Base-by-base conservation (phyloP, 2,888 invertebrate genomes). In the Leptogaster cylindrica region DNA sequence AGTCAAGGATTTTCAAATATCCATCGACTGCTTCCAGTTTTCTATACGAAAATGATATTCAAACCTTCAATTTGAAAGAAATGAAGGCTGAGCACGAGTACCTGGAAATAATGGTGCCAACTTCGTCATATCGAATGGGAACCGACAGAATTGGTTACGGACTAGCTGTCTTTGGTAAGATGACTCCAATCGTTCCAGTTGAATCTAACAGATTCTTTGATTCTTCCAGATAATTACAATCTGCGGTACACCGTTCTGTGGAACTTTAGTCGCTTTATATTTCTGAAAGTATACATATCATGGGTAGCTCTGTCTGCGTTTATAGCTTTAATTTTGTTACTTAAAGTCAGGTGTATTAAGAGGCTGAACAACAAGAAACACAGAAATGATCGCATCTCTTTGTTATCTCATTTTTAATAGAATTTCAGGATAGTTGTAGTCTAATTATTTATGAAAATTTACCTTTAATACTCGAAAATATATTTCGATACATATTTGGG, bases 121-220 rank as follows among this genome's bases (percentile, higher is more conserved):
- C 97, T 0, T 95, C 94, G 77, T 96, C 95, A 0, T 98, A 98
- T 79, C 86, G 98, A 74, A 98, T 98, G 97, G 97, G 97, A 1
- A 92, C 91, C 16, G 78, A 81, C 2, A 83, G 89, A 72, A 92
- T 95, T 80, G 97, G 96, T 1, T 95, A 90, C 79, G 95, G 95
- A 31, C 89, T 88, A 71, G 91, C 91, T 6, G 82, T 92, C 65
- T 80, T 95, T 73, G 90, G 95, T 91, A 82, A 81, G 2, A 33
- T 55, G 20, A 25, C 14, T 18, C 1, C 3, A 25, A 23, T 23
- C n/a, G n/a, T n/a, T n/a, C 12, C 6, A 27, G n/a, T 27, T 1
- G 23, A 10, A 36, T 51, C 18, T 16, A 25, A 14, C 25, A 14
- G 1, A 20, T 7, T 48, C 20, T 44, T 18, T 28, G 18, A 7